Evolutionary conservation across 2,888 invertebrate species (phyloP).

Genomic region (Cataglyphis livida): DNA sequence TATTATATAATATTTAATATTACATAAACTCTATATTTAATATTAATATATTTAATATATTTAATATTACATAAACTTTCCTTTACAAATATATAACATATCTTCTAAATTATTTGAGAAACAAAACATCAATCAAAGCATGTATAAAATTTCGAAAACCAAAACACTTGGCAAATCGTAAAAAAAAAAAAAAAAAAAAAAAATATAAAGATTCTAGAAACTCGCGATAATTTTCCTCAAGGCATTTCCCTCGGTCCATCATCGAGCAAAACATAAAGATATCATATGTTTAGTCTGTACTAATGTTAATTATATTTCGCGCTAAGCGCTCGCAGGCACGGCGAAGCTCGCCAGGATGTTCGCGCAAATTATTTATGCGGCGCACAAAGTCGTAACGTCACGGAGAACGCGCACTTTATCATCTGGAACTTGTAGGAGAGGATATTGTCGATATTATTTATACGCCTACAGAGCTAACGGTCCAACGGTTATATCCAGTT

Average conservation of each 20-base stretch:
- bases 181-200: not conserved
- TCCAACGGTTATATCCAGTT: slow-evolving; percentile 54
- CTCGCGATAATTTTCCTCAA: not conserved
- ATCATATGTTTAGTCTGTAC: slow-evolving; percentile 6
- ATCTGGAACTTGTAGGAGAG: slow-evolving; percentile 26
- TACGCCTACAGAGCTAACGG: slow-evolving; percentile 60
- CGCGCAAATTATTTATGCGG: slow-evolving; percentile 37
- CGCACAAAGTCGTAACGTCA: slow-evolving; percentile 40
- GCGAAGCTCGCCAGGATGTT: slow-evolving; percentile 19
- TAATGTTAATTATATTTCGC: slow-evolving; percentile 25
- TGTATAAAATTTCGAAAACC: not conserved
- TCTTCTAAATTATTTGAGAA: not conserved
- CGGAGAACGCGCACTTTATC: slow-evolving; percentile 44
- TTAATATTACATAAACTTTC: not conserved
- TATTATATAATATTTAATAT: too few species aligned
- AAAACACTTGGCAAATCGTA: not conserved
- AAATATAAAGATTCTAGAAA: not conserved
- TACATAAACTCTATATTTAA: not conserved
- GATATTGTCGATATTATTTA: slow-evolving; percentile 61
- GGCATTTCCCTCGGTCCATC: not conserved
- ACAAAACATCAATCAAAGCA: not conserved
- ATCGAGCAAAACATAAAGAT: not conserved
- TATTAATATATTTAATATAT: too few species aligned
- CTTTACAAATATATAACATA: not conserved
- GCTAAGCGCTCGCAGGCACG: slow-evolving; percentile 8